phyloP scores from a whole-genome alignment of 2,888 invertebrate species.

The Chironomus riparius region DNA sequence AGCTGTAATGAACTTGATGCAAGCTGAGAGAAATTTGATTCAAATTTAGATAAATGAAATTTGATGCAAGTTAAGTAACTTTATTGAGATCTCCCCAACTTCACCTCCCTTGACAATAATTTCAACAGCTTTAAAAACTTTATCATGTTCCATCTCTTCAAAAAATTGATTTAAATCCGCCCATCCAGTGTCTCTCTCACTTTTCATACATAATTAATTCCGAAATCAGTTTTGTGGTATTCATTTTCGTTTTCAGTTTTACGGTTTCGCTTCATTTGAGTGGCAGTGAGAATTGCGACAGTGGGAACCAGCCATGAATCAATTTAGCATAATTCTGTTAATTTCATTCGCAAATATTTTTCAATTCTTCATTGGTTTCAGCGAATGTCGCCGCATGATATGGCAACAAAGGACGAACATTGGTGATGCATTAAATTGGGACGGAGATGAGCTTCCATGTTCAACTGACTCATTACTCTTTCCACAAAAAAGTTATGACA shows the following conservation, averaged over 20 bases:
- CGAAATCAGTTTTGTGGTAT: not conserved
- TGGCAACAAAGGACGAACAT: constrained; percentile 29
- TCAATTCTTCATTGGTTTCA: not conserved
- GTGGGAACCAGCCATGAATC: constrained; percentile 1
- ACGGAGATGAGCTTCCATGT: constrained; percentile 36
- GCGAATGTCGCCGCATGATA: constrained; percentile 11
- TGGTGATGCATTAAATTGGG: constrained; percentile 34
- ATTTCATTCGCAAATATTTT: not conserved
- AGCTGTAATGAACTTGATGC: no score
- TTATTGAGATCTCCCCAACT: no score
- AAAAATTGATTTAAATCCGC: constrained; percentile 18
- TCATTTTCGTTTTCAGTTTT: constrained; percentile 9
- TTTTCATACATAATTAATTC: constrained; percentile 18
- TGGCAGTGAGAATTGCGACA: not conserved
- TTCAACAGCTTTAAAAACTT: no score
- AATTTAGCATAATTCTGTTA: constrained; percentile 19
- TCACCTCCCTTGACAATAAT: no score
- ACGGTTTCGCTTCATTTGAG: not conserved
- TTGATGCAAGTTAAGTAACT: no score
- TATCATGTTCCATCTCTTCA: no score
- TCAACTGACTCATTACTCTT: constrained; percentile 36
- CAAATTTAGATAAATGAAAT: no score
- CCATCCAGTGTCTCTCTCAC: not conserved
- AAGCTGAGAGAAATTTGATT: no score
- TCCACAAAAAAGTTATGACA: constrained; percentile 33